Conservation (phyloP, 2,113 vertebrate genomes). For the Willisornis vidua region DNA sequence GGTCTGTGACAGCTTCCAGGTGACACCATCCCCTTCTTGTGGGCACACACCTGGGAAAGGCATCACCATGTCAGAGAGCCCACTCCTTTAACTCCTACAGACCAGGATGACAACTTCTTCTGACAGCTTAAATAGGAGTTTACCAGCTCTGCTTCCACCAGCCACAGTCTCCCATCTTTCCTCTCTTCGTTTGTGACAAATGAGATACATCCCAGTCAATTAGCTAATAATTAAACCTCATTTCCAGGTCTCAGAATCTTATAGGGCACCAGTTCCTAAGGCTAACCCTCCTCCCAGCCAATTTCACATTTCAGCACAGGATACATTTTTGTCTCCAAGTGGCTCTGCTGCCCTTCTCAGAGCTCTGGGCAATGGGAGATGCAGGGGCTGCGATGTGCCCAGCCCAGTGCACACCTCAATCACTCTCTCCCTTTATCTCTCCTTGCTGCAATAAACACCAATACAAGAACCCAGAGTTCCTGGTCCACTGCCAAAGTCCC, state of each 20-base stretch:
- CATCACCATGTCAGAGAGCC: rapidly evolving
- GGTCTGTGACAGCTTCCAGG: neutral
- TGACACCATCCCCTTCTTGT: rapidly evolving
- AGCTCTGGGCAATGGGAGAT: rapidly evolving
- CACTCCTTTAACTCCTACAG: neutral
- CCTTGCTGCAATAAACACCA: neutral
- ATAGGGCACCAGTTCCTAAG: neutral
- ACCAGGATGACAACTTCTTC: rapidly evolving
- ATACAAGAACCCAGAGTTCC: neutral
- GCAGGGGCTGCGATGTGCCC: neutral
- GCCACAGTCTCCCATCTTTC: neutral
- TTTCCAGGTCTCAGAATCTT: neutral
- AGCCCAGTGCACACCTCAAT: rapidly evolving
- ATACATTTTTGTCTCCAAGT: rapidly evolving
- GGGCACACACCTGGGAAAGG: rapidly evolving
- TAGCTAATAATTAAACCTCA: conserved; percentile 9
- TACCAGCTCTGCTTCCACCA: neutral
- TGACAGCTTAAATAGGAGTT: neutral
- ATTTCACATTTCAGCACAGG: neutral
- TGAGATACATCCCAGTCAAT: neutral
- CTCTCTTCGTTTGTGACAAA: neutral
- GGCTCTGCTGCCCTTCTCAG: neutral
- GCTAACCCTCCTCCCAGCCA: neutral
- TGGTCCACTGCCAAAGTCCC: conserved; percentile 5
- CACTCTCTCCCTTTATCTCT: neutral